phyloP scores from a whole-genome alignment of 2,888 invertebrate genomes.

The Luperina testacea region DNA sequence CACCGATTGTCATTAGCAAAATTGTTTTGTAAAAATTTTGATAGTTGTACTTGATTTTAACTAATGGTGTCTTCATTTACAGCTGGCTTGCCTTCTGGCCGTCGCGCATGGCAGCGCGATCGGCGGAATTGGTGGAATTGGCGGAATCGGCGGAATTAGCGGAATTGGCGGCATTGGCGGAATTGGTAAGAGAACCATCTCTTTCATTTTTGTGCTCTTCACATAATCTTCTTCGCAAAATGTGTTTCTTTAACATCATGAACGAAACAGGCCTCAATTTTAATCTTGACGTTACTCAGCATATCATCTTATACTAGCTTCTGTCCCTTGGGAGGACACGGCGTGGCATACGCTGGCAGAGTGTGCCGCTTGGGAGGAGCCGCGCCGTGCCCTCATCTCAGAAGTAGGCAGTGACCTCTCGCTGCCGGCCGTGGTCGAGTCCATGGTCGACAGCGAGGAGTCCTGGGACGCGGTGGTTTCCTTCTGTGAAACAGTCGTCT shows the following conservation, averaged over 20 bases:
- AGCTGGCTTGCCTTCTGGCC: constrained; percentile 82
- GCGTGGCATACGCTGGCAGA: too few species aligned
- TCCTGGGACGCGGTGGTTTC: too few species aligned
- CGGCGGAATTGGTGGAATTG: constrained; percentile 61
- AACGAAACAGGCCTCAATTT: background rate
- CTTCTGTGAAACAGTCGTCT: too few species aligned
- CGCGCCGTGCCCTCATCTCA: too few species aligned
- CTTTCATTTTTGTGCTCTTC: background rate
- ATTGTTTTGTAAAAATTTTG: background rate
- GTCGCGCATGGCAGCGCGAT: constrained; percentile 71
- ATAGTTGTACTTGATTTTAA: too few species aligned
- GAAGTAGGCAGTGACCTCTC: too few species aligned
- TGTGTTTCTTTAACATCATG: background rate
- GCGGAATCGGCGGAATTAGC: constrained; percentile 49
- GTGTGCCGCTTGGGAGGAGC: too few species aligned
- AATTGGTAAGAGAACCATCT: constrained; percentile 49
- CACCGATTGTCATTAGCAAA: background rate
- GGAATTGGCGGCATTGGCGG: constrained; percentile 59
- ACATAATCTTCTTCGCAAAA: background rate
- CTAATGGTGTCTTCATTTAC: constrained; percentile 32
- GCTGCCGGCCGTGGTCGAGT: too few species aligned
- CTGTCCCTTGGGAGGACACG: too few species aligned
- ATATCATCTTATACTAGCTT: background rate
- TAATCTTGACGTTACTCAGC: background rate
- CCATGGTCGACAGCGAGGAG: too few species aligned